A percentile compares a stretch with the other conserved stretches of the same genome.
Conservation (phyloP, 1,140 invertebrate species). For the Polypedilum pembai region DNA sequence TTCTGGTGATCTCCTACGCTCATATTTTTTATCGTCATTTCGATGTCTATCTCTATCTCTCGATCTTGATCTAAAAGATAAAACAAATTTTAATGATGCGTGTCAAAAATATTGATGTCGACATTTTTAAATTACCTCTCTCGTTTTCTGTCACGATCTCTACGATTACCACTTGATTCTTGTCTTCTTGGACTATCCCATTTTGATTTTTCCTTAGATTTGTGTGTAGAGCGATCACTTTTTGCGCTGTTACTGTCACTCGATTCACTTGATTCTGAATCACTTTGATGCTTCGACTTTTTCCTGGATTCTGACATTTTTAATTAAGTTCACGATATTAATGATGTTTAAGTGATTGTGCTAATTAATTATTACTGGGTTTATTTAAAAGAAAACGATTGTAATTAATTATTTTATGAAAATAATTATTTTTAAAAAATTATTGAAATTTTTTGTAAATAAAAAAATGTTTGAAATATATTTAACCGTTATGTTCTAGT, state of each 20-base stretch:
- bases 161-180: not conserved
- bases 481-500: too few species aligned
- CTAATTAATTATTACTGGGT: too few species aligned
- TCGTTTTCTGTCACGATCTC: conserved; percentile 25
- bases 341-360: not conserved
- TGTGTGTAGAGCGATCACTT: too few species aligned
- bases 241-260: too few species aligned
- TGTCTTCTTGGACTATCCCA: conserved; percentile 37
- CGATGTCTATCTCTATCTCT: not conserved
- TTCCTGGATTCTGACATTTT: conserved; percentile 29
- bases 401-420: too few species aligned
- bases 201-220: conserved; percentile 32
- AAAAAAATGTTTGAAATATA: too few species aligned
- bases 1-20: not conserved
- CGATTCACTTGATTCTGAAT: too few species aligned
- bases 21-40: not conserved
- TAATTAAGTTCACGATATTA: too few species aligned
- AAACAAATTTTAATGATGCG: not conserved
- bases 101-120: not conserved
- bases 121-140: not conserved
- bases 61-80: not conserved
- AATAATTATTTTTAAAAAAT: too few species aligned
- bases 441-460: too few species aligned
- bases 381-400: too few species aligned
- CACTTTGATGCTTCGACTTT: too few species aligned